phyloP scores from a whole-genome alignment of 53 echinoderm and acorn worm species.

The Antedon mediterranea region DNA sequence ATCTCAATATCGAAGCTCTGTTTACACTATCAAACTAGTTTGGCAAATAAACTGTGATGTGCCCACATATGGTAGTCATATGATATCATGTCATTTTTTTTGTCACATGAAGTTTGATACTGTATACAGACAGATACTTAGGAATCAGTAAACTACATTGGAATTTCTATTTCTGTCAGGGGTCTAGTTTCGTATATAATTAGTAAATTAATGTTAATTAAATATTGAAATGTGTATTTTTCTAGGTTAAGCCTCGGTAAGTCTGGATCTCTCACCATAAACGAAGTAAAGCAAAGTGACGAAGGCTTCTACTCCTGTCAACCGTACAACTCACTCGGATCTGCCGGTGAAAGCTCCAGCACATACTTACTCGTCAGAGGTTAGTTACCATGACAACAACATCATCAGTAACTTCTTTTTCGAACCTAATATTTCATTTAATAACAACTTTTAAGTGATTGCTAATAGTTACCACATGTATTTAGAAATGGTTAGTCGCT shows the following conservation, averaged over 20 bases:
- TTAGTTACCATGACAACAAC: constrained; percentile 9
- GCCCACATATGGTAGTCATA: no score
- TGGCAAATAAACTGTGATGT: no score
- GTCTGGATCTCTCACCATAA: constrained; percentile 39
- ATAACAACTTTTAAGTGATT: background rate
- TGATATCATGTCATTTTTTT: no score
- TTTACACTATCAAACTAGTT: no score
- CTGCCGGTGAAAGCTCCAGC: constrained; percentile 52
- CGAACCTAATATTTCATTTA: background rate
- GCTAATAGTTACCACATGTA: background rate
- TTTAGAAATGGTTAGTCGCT: background rate
- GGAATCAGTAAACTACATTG: no score
- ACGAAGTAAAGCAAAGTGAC: constrained; percentile 24
- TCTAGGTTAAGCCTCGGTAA: background rate
- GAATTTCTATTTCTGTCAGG: no score
- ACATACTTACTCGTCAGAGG: constrained; percentile 61
- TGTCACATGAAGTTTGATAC: no score
- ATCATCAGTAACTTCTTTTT: background rate
- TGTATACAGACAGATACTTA: no score
- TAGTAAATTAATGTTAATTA: no score
- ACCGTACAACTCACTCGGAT: constrained; percentile 78
- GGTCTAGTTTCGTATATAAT: no score
- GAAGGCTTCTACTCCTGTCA: constrained; percentile 60
- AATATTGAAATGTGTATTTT: background rate
- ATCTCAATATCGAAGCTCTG: no score